Evolutionary conservation across 2,888 invertebrate genomes (phyloP).

Genomic region (Acanthococcus lagerstroemiae): DNA sequence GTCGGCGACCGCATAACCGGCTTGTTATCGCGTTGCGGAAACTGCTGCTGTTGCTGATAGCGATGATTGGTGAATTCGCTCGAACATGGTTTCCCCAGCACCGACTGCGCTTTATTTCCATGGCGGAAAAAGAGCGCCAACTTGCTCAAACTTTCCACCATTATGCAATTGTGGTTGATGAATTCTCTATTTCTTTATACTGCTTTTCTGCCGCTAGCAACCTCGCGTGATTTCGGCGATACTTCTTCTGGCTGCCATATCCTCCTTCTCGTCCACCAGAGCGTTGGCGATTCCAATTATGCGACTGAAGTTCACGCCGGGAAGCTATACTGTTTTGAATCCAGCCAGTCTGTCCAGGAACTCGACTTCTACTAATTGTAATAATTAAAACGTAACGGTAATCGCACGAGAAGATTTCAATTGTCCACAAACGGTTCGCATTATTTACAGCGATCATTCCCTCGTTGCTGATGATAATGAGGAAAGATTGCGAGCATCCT

Average conservation of each 20-base stretch:
- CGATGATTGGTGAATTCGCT: constrained; percentile 8
- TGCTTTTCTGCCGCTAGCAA: background rate
- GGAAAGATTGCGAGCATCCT: no score
- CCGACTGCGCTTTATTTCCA: constrained; percentile 1
- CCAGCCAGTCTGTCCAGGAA: no score
- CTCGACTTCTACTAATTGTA: no score
- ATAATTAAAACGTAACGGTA: no score
- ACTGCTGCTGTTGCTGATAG: background rate
- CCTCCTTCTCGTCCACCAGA: no score
- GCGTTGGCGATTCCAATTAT: no score
- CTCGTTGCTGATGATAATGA: no score
- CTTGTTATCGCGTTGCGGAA: constrained; percentile 22
- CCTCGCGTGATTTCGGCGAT: background rate
- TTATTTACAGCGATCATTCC: no score
- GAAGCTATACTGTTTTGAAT: no score
- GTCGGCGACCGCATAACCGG: constrained; percentile 23
- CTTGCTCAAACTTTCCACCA: constrained; percentile 28
- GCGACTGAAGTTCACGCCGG: no score
- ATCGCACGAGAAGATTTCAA: no score
- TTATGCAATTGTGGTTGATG: background rate
- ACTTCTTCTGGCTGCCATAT: background rate
- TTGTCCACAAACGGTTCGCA: no score
- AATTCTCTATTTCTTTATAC: background rate
- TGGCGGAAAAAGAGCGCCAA: constrained; percentile 23
- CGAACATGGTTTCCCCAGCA: constrained; percentile 12